These are phyloP conservation scores for Coptodon bakossiorum DNA, from an alignment of 2,113 vertebrate genomes.

Conservation along the genomic window DNA sequence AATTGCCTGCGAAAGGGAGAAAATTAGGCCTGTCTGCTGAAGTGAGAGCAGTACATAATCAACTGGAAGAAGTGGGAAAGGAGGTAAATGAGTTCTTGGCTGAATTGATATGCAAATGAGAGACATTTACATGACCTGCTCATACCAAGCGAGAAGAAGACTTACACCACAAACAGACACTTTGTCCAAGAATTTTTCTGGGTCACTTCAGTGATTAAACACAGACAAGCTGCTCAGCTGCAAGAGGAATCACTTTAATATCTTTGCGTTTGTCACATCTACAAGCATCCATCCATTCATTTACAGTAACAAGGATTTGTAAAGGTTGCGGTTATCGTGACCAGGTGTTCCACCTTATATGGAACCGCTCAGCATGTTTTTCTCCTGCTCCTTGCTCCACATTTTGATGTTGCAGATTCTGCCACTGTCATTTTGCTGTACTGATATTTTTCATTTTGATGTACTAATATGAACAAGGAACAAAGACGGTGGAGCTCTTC, in stretches of 20 bases:
- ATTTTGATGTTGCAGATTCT: not conserved
- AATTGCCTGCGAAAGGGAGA: slow-evolving; percentile 30
- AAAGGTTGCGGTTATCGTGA: not conserved
- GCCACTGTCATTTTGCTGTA: not conserved
- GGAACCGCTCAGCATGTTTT: not conserved
- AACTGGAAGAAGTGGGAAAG: slow-evolving; percentile 19
- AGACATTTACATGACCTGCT: slow-evolving; percentile 20
- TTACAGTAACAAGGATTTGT: not conserved
- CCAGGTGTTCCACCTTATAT: not conserved
- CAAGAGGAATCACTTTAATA: not conserved
- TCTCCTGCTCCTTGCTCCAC: not conserved
- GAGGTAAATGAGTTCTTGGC: slow-evolving; percentile 18
- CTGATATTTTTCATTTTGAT: not conserved
- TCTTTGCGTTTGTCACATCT: not conserved
- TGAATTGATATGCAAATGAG: slow-evolving; percentile 47
- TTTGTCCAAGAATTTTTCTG: not conserved
- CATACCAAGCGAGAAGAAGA: not conserved
- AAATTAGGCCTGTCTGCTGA: slow-evolving; percentile 33
- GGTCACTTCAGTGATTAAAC: not conserved
- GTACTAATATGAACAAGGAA: not conserved
- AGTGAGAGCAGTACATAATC: slow-evolving; percentile 46
- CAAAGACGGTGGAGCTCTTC: not conserved
- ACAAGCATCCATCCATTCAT: not conserved
- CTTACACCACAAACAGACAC: not conserved
- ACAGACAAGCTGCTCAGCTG: not conserved